Conservation (phyloP, 2,888 invertebrate genomes). For the Eumerus sabulonum region DNA sequence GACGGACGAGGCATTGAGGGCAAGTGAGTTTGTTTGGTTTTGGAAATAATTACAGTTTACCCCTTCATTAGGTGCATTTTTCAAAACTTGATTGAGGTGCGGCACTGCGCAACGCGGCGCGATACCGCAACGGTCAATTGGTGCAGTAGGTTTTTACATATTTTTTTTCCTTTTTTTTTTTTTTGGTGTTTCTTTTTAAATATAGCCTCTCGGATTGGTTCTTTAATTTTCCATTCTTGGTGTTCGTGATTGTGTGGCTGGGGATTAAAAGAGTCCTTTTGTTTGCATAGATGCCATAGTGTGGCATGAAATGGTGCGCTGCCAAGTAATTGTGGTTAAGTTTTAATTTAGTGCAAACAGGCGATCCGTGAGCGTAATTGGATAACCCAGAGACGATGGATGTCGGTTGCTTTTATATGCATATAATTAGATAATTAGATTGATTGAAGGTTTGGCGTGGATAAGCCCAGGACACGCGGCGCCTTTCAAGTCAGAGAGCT, state of each 20-base stretch:
- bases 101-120: slow-evolving; percentile 19
- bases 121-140: no score
- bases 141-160: no score
- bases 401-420: neutral
- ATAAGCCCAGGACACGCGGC: no score
- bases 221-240: no score
- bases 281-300: slow-evolving; percentile 58
- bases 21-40: slow-evolving; percentile 68
- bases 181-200: slow-evolving; percentile 61
- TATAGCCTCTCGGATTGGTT: slow-evolving; percentile 36
- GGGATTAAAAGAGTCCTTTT: slow-evolving; percentile 48
- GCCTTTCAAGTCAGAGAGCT: no score
- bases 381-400: slow-evolving; percentile 30
- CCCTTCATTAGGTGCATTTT: slow-evolving; percentile 68
- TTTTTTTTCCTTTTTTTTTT: no score
- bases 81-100: slow-evolving; percentile 67
- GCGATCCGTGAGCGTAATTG: slow-evolving; percentile 39
- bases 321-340: slow-evolving; percentile 44
- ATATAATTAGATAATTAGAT: slow-evolving; percentile 40
- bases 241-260: slow-evolving; percentile 28
- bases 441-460: neutral
- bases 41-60: slow-evolving; percentile 68
- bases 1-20: slow-evolving; percentile 21
- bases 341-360: slow-evolving; percentile 66
- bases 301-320: slow-evolving; percentile 13